A percentile compares a stretch with the other conserved stretches of the same genome.
phyloP scores from a whole-genome alignment of 2,113 vertebrate genomes.

The Scomber japonicus region DNA sequence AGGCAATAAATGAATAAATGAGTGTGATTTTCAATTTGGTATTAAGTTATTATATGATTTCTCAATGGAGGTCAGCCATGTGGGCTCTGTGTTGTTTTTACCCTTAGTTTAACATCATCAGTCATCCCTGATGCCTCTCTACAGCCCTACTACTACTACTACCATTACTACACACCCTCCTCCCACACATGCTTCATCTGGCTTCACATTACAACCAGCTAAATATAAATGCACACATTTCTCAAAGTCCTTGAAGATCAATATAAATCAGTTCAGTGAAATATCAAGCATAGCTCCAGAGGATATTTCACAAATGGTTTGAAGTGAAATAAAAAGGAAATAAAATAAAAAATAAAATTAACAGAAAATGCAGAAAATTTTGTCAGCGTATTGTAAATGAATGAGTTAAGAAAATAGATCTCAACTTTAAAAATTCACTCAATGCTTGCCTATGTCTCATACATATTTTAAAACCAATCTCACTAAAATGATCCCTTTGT shows the following conservation, averaged over 20 bases:
- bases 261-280: slow-evolving; percentile 42
- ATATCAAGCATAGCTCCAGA: slow-evolving; percentile 20
- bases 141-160: slow-evolving; percentile 4
- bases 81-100: neutral
- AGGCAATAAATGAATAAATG: neutral
- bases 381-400: neutral
- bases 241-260: slow-evolving; percentile 45
- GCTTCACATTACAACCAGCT: slow-evolving; percentile 62
- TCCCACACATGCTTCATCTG: slow-evolving; percentile 34
- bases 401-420: neutral
- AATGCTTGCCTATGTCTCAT: neutral
- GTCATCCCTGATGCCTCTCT: slow-evolving; percentile 21
- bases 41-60: neutral
- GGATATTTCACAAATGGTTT: neutral
- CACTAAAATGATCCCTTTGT: slow-evolving; percentile 60
- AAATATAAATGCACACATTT: slow-evolving; percentile 66
- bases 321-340: neutral
- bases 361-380: neutral
- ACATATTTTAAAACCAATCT: neutral
- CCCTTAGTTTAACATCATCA: slow-evolving; percentile 27
- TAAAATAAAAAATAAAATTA: neutral
- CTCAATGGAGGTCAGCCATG: neutral
- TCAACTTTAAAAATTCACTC: neutral
- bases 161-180: slow-evolving; percentile 49
- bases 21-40: neutral